Evolutionary conservation across 2,113 vertebrate species (phyloP), one percentile per base, ranked within the genome.

Genomic region (Zosterops japonicus): DNA sequence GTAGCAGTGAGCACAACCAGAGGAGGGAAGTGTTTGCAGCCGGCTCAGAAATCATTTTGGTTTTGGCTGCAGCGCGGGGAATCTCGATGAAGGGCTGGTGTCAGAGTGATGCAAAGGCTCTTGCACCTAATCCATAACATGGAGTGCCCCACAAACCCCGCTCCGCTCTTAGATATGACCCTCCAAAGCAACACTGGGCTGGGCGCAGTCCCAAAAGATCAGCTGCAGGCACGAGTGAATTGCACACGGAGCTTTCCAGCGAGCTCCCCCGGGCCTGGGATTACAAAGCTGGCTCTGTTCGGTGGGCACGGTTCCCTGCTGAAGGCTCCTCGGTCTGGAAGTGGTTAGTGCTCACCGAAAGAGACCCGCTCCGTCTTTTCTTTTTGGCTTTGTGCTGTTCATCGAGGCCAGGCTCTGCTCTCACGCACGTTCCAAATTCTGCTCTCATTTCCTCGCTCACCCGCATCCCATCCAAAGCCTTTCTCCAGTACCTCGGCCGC

Each of bases 361-460:
- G 1, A 81, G 56, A 63, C 35, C 83, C 33, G 77, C 69, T 78
- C 21, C 0, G 14, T 18, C n/a, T 47, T 29, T 74, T 35, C 21
- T 57, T 72, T 86, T 46, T 21, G 78, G 91, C 87, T 39, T 39
- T 25, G 35, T 6, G 71, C 12, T 19, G 57, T 28, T 64, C 23
- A 2, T 7, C 3, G 3, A 39, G 63, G 72, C 72, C 56, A 2
- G n/a, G 74, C 78, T 82, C 53, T 42, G 77, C 56, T 83, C 76
- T 71, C 64, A 29, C 0, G 1, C 80, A 21, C 2, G 1, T 59
- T 87, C 19, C 81, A 31, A 36, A 39, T 12, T 4, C 2, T 0
- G 29, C 47, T 76, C 36, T 55, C 10, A 14, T 65, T 69, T 87
- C 71, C 36, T 50, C 12, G 4, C 29, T 65, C 52, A 10, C 42